Conservation (phyloP, 2,113 vertebrate genomes). For the Thryonomys swinderianus region DNA sequence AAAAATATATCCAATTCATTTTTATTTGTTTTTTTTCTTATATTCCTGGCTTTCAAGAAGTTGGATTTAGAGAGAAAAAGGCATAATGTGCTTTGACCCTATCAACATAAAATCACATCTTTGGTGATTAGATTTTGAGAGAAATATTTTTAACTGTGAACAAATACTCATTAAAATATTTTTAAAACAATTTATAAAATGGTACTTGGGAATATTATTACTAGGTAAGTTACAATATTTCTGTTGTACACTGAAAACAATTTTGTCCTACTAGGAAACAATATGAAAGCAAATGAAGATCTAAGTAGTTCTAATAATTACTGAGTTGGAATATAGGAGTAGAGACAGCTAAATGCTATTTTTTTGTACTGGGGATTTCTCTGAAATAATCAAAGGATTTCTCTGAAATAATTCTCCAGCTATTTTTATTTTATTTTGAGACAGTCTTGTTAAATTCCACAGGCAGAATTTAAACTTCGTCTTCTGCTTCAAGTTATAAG, state of each 20-base stretch:
- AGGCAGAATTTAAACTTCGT: background rate
- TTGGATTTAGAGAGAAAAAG: background rate
- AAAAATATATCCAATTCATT: background rate
- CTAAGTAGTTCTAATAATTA: background rate
- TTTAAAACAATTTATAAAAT: background rate
- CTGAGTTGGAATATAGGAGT: background rate
- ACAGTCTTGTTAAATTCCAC: background rate
- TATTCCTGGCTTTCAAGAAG: background rate
- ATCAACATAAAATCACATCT: background rate
- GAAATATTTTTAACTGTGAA: background rate
- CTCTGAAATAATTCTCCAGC: background rate
- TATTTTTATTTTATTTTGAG: background rate
- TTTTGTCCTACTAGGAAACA: constrained; percentile 15
- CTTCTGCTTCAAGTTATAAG: background rate
- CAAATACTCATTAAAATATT: background rate
- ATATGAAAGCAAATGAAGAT: background rate
- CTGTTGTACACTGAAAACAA: background rate
- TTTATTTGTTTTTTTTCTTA: background rate
- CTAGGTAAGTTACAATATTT: background rate
- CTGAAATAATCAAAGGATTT: background rate
- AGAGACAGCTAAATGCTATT: background rate
- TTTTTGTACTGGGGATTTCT: background rate
- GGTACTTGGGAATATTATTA: background rate
- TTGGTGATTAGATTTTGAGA: background rate
- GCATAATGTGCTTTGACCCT: background rate